Conservation (phyloP, 53 echinoderm and acorn worm genomes). For the Echinarachnius parma region DNA sequence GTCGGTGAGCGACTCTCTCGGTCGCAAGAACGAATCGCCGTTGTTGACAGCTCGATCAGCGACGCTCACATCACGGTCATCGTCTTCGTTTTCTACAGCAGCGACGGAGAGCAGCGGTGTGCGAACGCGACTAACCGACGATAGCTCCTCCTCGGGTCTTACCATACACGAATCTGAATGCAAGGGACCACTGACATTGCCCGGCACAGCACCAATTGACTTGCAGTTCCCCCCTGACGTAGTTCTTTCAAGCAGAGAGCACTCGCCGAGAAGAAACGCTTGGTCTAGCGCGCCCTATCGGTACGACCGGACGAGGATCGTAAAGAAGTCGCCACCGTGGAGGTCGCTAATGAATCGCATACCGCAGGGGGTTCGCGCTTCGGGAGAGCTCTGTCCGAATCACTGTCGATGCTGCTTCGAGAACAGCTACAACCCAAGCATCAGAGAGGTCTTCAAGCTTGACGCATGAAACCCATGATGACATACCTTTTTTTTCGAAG, state of each 20-base stretch:
- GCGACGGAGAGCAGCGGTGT: background rate
- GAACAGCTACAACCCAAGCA: slow-evolving; percentile 23
- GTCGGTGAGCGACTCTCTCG: background rate
- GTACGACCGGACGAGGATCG: slow-evolving; percentile 46
- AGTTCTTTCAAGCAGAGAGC: too few species aligned
- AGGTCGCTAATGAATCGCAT: slow-evolving; percentile 64
- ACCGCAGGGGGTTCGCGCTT: slow-evolving; percentile 52
- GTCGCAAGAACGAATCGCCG: background rate
- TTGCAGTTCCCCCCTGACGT: too few species aligned
- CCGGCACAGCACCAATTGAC: background rate
- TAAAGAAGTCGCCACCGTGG: slow-evolving; percentile 67
- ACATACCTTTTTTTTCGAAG: too few species aligned
- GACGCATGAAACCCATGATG: too few species aligned
- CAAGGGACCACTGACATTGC: background rate
- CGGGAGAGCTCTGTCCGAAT: slow-evolving; percentile 49
- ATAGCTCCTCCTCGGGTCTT: slow-evolving; percentile 2
- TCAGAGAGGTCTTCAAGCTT: slow-evolving; percentile 17
- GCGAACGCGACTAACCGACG: background rate
- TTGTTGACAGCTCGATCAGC: background rate
- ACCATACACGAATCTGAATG: background rate
- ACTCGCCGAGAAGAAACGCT: background rate
- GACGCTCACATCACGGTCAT: background rate
- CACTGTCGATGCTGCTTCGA: slow-evolving; percentile 64
- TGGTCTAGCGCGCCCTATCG: slow-evolving; percentile 58
- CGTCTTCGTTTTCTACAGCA: background rate